Evolutionary conservation across 2,888 invertebrate species (phyloP), one percentile per base, ranked within the genome.

Genomic region (Ophion obscuratus): DNA sequence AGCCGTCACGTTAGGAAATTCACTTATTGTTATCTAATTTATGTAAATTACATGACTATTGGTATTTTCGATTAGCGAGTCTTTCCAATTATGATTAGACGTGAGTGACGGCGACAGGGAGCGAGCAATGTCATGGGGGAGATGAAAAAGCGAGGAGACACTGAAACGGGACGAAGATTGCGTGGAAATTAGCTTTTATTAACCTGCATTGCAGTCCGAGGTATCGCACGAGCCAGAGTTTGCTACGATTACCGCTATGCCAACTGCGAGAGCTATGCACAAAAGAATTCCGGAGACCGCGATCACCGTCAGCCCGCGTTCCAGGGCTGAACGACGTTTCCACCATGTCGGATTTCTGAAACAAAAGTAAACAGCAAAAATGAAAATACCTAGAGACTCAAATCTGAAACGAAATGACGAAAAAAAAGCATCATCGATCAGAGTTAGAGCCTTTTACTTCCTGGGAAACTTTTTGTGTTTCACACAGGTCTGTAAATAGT

Each of bases 291-390:
- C 96, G 87, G 96, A 95, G 70, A 96, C 94, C 85, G 96, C 94
- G 67, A 96, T 95, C 84, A 96, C 94, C 84, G 96, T 96, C 89
- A 97, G 94, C 67, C 96, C 95, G 89, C 97, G 95, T 94, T 97
- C 97, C 95, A 97, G 94, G 88, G 96, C 95, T 62, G 97, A 97
- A 89, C 97, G 95, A 87, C 97, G 95, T 89, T 96, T 96, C 97
- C 97, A 97, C 97, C 97, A 97, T 94, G 97, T 96, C 90, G 97
- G 97, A 94, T 97, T 97, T 95, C 97, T 97, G 94, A 66, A 95
- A 95, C 81, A 85, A 88, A 87, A 84, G 85, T 20, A 6, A n/a
- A 0, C n/a, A 1, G 17, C 57, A 31, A 31, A 1, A 73, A 64
- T 36, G 11, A 64, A 73, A 27, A 44, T 53, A n/a, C 47, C 14